Percentiles rank a stretch among this genome's conserved stretches.
Conservation (phyloP, 2,888 invertebrate species). For the Deilephila elpenor region DNA sequence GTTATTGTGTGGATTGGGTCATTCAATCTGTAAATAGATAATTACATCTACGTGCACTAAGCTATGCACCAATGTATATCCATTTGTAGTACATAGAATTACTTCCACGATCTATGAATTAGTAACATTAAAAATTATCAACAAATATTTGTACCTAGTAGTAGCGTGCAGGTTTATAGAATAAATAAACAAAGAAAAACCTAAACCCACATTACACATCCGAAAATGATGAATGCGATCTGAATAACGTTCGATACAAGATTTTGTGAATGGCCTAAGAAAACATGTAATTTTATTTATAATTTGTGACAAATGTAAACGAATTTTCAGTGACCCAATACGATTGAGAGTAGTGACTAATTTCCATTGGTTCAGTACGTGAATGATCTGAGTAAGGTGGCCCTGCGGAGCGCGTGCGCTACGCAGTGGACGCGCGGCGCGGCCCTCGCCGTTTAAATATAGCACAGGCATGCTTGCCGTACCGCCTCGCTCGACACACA, state of each 20-base stretch:
- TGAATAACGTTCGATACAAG: not conserved
- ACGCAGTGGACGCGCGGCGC: constrained; percentile 48
- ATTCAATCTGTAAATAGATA: constrained; percentile 39
- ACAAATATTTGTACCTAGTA: not conserved
- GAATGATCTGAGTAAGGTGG: constrained; percentile 66
- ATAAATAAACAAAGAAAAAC: not conserved
- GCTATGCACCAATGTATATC: not conserved
- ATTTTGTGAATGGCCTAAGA: constrained; percentile 3
- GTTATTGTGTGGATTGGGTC: constrained; percentile 39
- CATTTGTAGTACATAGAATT: not conserved
- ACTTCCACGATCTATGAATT: constrained; percentile 1
- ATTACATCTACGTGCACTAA: constrained; percentile 10
- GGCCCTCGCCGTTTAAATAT: constrained; percentile 80
- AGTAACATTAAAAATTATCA: not conserved
- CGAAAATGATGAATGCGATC: not conserved
- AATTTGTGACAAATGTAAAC: constrained; percentile 13
- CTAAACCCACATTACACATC: not conserved
- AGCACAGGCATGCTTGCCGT: constrained; percentile 77
- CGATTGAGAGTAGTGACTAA: constrained; percentile 23
- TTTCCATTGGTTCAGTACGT: constrained; percentile 49
- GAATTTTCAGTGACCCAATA: constrained; percentile 12
- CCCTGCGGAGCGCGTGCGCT: constrained; percentile 57
- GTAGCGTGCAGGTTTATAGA: not conserved
- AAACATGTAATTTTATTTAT: constrained; percentile 10
- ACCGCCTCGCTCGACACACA: constrained; percentile 69